phyloP scores from a whole-genome alignment of 2,797 vertebrate species.

The Chiroxiphia lanceolata region DNA sequence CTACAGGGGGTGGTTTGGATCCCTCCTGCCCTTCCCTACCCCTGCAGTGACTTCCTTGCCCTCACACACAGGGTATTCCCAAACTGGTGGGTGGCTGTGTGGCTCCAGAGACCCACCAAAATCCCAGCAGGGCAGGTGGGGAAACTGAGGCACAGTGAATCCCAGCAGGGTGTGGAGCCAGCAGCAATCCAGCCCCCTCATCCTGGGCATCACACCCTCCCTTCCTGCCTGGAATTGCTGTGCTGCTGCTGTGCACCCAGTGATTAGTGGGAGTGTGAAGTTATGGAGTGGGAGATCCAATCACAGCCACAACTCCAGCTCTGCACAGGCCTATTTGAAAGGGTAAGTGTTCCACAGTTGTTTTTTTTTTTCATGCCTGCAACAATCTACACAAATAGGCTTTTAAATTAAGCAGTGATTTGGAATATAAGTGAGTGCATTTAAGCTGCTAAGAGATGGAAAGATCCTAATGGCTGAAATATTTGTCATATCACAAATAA shows the following conservation, averaged over 20 bases:
- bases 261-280: constrained; percentile 58
- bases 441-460: constrained; percentile 95
- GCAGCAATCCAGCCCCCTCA: background rate
- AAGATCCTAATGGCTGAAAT: constrained; percentile 99
- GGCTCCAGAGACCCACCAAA: background rate
- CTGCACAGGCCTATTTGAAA: constrained; percentile 19
- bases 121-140: background rate
- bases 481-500: constrained; percentile 98
- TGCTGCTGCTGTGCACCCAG: background rate
- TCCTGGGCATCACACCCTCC: accelerated
- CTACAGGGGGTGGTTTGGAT: background rate
- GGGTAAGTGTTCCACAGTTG: constrained; percentile 42
- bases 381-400: constrained; percentile 78
- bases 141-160: background rate
- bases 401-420: constrained; percentile 94
- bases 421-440: constrained; percentile 99
- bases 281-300: constrained; percentile 63
- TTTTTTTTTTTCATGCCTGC: constrained; percentile 53
- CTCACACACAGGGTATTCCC: background rate
- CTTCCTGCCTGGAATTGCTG: background rate
- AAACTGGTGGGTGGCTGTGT: accelerated
- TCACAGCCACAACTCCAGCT: constrained; percentile 46
- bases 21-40: background rate
- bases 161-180: background rate
- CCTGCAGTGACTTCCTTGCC: background rate